Base-by-base conservation (phyloP, 2,888 invertebrate species). In the Ochropleura plecta region DNA sequence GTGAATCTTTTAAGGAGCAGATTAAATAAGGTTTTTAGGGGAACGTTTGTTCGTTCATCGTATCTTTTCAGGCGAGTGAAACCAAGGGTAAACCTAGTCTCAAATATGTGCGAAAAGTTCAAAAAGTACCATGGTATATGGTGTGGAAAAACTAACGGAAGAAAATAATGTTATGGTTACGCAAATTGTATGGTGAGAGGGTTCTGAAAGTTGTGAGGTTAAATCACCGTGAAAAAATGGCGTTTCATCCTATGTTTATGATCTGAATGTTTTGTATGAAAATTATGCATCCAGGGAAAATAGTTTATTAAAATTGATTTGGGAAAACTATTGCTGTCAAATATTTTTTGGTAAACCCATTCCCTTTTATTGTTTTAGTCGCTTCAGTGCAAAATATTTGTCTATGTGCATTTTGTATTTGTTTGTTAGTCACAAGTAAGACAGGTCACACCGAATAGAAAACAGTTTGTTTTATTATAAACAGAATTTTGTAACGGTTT, bases 121-220 rank as follows among this genome's bases (percentile, higher is more conserved):
- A 73, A 79, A 76, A 80, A 79, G 68, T 77, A 67, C 42, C 42
- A 40, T 66, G 71, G 44, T 81, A 72, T 77, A 84, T 86, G 77
- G 77, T 20, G 64, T 78, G 86, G 84, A 88, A 86, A 85, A 86
- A 80, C 78, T 75, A 77, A 79, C 64, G 48, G 40, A 76, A 71
- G 70, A 73, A 77, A 75, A 80, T 83, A 82, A 83, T 63, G 73
- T 67, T 66, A 79, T 76, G 79, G 75, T 67, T 68, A 79, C 57
- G 62, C 57, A 78, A 74, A 76, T 71, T 76, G 48, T 78, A 62
- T 42, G 73, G 42, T 66, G 48, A 55, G 10, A 62, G 46, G 42
- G 60, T 51, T 62, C 66, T 57, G 55, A 49, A 70, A 62, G n/a
- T 74, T 69, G 44, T 48, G 30, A 65, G 64, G 73, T 48, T 63